Evolutionary conservation across 2,888 invertebrate species (phyloP).

Genomic region (Amiota minor): DNA sequence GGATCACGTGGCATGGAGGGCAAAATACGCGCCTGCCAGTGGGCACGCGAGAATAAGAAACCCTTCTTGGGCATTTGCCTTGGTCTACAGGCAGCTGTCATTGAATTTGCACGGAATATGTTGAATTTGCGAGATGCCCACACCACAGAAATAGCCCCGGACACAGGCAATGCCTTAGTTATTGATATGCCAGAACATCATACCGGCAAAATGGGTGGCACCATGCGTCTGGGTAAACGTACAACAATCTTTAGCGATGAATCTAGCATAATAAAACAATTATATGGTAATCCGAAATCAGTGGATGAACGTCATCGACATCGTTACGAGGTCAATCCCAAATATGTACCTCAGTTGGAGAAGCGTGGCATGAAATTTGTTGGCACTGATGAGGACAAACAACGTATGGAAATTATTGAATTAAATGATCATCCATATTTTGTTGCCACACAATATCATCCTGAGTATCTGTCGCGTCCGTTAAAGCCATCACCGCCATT

Average conservation of each 20-base stretch:
- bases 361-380: slow-evolving; percentile 91
- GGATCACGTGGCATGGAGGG: slow-evolving; percentile 97
- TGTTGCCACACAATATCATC: slow-evolving; percentile 97
- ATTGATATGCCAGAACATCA: slow-evolving; percentile 99
- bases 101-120: slow-evolving; percentile 94
- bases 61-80: slow-evolving; percentile 97
- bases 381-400: slow-evolving; percentile 85
- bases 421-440: slow-evolving; percentile 92
- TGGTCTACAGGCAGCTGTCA: slow-evolving; percentile 96
- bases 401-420: slow-evolving; percentile 95
- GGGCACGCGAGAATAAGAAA: slow-evolving; percentile 91
- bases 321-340: slow-evolving; percentile 97
- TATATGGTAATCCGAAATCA: slow-evolving; percentile 84
- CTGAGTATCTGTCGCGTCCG: slow-evolving; percentile 95
- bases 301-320: slow-evolving; percentile 98
- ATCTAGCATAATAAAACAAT: slow-evolving; percentile 77
- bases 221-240: slow-evolving; percentile 97
- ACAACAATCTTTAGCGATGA: slow-evolving; percentile 84
- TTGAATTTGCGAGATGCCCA: slow-evolving; percentile 85
- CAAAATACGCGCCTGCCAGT: slow-evolving; percentile 93
- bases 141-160: slow-evolving; percentile 87
- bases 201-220: slow-evolving; percentile 93
- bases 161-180: slow-evolving; percentile 85
- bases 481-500: slow-evolving; percentile 95
- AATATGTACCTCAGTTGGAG: slow-evolving; percentile 85